These are phyloP conservation scores for Lepetodrilus schrolli DNA, from an alignment of 2,888 invertebrate genomes.

Conservation along the genomic window DNA sequence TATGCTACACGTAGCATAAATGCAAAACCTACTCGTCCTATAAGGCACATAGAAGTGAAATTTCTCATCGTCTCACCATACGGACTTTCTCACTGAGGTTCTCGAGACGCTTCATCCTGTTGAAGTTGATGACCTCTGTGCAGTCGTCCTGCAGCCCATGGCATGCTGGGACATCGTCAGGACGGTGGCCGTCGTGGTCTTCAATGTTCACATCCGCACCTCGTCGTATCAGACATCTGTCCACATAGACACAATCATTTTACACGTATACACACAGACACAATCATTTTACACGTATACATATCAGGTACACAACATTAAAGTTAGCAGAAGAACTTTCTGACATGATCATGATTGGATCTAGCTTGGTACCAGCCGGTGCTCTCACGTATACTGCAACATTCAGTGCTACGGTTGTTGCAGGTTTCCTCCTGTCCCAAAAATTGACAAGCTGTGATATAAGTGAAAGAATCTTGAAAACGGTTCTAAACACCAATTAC, in stretches of 20 bases:
- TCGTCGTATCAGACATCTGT: slow-evolving; percentile 64
- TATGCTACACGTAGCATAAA: no score
- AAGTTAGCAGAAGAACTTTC: not conserved
- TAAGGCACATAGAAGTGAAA: no score
- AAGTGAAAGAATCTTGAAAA: no score
- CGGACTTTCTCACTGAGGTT: slow-evolving; percentile 40
- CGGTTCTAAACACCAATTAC: no score
- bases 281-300: not conserved
- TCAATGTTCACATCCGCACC: slow-evolving; percentile 71
- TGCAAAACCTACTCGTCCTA: no score
- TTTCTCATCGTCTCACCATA: slow-evolving; percentile 37
- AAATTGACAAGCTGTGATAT: no score
- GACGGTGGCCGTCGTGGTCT: slow-evolving; percentile 57
- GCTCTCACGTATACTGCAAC: not conserved
- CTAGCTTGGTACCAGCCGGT: no score
- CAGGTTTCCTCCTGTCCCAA: no score
- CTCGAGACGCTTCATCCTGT: slow-evolving; percentile 42
- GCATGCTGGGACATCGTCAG: slow-evolving; percentile 60
- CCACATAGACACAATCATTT: no score
- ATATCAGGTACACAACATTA: not conserved
- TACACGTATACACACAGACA: no score
- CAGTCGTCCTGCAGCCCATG: slow-evolving; percentile 52
- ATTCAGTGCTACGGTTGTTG: no score
- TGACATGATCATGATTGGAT: not conserved
- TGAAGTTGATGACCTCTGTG: slow-evolving; percentile 47